Base-by-base conservation (phyloP, 2,797 vertebrate species). In the Thunnus albacares region DNA sequence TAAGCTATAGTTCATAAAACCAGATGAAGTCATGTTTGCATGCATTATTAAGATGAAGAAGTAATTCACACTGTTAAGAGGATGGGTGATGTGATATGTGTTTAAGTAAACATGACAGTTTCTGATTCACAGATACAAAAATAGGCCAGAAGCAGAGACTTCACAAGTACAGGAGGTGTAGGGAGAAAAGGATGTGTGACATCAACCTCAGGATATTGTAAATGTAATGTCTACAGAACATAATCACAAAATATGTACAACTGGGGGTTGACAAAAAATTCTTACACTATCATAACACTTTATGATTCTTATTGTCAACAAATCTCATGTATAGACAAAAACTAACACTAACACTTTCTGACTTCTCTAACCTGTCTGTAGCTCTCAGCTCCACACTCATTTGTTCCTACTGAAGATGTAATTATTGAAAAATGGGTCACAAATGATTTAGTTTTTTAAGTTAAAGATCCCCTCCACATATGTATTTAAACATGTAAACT, bases 41-140 rank as follows among this genome's bases (percentile, higher is more conserved):
- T 65, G 11, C 7, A 5, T 57, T 45, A 43, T 43, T 58, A 24
- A 64, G 1, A 33, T 53, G 49, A 80, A 43, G 47, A 62, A 30
- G 49, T 22, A 59, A 35, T 3, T 56, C 20, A 62, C 30, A 69
- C 9, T 30, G 12, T 57, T 24, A 67, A 61, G n/a, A 22, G 8
- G 53, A 64, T 12, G 7, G 26, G 11, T 62, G 76, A 75, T 53
- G 63, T 72, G 58, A 68, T 66, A 38, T 30, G 47, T 76, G 41
- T 61, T 78, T 80, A 82, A 81, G 81, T 75, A 66, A 55, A 65
- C 38, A 58, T 70, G 51, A 82, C 81, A 83, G 68, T 38, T 33
- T 77, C 72, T 73, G 57, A 87, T 81, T 89, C 71, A 77, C 67
- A 71, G 60, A 84, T 61, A 64, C 61, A 65, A 62, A 76, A 84